These are phyloP conservation scores for Elaphurus davidianus DNA, from an alignment of 2,113 vertebrate species.

Conservation along the genomic window DNA sequence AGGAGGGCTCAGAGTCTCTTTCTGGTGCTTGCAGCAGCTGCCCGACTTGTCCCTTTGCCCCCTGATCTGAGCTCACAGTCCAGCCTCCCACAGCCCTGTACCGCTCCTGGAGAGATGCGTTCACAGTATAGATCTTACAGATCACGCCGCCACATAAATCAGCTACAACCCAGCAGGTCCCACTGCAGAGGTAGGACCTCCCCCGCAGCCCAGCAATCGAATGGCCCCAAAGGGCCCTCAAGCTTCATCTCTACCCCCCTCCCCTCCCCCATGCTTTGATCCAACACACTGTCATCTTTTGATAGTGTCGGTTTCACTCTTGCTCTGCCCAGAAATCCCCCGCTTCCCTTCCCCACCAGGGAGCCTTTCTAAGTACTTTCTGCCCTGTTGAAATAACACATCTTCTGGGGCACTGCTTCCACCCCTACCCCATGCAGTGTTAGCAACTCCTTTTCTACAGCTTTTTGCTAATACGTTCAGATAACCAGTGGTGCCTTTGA, in stretches of 20 bases:
- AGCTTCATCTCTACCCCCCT: neutral
- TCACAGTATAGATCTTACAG: rapidly evolving
- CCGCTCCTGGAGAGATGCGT: too few relatives aligned
- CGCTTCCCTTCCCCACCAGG: rapidly evolving
- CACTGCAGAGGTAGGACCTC: neutral
- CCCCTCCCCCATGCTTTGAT: neutral
- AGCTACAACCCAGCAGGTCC: neutral
- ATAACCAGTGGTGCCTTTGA: neutral
- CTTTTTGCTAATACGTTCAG: neutral
- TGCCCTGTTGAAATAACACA: neutral
- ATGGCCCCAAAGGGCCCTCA: neutral
- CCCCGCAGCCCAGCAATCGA: neutral
- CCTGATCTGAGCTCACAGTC: neutral
- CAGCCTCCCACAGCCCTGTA: rapidly evolving
- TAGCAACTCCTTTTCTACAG: neutral
- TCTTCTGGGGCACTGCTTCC: neutral
- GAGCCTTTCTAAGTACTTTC: neutral
- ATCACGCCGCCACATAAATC: neutral
- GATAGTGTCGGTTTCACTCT: neutral
- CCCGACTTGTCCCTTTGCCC: neutral
- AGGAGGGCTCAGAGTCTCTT: rapidly evolving
- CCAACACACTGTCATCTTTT: neutral
- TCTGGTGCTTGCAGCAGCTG: rapidly evolving
- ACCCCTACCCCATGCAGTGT: rapidly evolving
- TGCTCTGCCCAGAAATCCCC: neutral